Base-by-base conservation (phyloP, 2,888 invertebrate species). In the Aromia moschata region DNA sequence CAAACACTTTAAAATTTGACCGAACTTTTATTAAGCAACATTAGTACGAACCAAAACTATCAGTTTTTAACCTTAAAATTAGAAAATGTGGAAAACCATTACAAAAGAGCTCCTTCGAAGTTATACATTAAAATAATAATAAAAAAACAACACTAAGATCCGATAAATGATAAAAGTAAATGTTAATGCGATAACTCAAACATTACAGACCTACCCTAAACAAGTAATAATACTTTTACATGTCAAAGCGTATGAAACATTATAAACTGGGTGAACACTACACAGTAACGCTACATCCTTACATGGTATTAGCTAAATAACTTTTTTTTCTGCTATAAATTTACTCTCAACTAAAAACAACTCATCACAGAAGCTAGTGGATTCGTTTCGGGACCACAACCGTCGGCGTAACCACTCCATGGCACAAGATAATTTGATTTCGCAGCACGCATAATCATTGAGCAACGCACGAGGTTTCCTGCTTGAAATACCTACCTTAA, bases 341-440 rank as follows among this genome's bases (percentile, higher is more conserved):
- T 67, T 65, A 64, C 71, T 62, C 71, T 67, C 53, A 65, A 69
- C 74, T 65, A 73, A 74, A n/a, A 76, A 72, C 70, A 78, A 79
- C 74, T 74, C 78, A 79, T 80, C 79, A 80, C 80, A 80, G 79
- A 80, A 80, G 80, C 80, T 72, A 75, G 76, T 75, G 71, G 68
- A 71, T 59, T 67, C 59, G 67, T 67, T 70, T 68, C 62, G 67
- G 63, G 64, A 68, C 63, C 63, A 64, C 61, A 68, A 65, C 65
- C 66, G 66, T 62, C 57, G 60, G 46, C 54, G 46, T 12, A 57
- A 17, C 20, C 15, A 14, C 2, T 11, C 33, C n/a, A 11, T 10
- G 7, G n/a, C 33, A n/a, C 33, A 10, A 33, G 11, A 25, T 5
- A n/a, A 11, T 33, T 33, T 2, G 7, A 33, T 33, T 10, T 33